A percentile compares a stretch with the other conserved stretches of the same genome.
These are phyloP conservation scores for Upupa epops DNA, from an alignment of 2,113 vertebrate genomes.

Conservation along the genomic window DNA sequence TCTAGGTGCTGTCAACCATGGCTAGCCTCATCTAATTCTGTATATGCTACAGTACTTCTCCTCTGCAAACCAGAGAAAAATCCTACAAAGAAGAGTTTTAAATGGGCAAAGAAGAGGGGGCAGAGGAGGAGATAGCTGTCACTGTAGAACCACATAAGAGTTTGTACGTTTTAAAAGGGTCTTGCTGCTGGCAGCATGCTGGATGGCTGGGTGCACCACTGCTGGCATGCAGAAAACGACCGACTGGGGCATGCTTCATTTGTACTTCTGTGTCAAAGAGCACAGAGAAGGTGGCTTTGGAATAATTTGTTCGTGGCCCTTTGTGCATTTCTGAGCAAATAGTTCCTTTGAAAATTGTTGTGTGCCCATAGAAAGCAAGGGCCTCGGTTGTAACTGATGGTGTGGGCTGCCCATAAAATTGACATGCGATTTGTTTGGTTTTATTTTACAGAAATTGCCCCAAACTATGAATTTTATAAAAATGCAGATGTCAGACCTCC, in stretches of 20 bases:
- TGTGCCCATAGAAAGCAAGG: background rate
- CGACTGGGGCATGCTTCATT: slow-evolving; percentile 19
- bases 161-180: slow-evolving; percentile 32
- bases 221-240: background rate
- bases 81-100: background rate
- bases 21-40: background rate
- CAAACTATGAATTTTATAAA: slow-evolving; percentile 99
- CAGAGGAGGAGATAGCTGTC: background rate
- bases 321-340: slow-evolving; percentile 28
- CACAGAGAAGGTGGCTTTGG: slow-evolving; percentile 51
- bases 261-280: background rate
- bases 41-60: background rate
- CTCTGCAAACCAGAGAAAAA: background rate
- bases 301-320: slow-evolving; percentile 42
- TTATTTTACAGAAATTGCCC: slow-evolving; percentile 95
- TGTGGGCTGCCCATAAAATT: slow-evolving; percentile 78
- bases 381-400: slow-evolving; percentile 41
- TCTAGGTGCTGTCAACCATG: background rate
- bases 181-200: slow-evolving; percentile 22
- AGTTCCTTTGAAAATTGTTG: slow-evolving; percentile 48
- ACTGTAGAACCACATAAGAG: background rate
- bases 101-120: background rate
- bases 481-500: slow-evolving; percentile 99
- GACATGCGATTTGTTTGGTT: slow-evolving; percentile 77
- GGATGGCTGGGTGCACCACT: slow-evolving; percentile 19